Base-by-base conservation (phyloP, 1,140 invertebrate genomes). In the Onthophagus taurus region DNA sequence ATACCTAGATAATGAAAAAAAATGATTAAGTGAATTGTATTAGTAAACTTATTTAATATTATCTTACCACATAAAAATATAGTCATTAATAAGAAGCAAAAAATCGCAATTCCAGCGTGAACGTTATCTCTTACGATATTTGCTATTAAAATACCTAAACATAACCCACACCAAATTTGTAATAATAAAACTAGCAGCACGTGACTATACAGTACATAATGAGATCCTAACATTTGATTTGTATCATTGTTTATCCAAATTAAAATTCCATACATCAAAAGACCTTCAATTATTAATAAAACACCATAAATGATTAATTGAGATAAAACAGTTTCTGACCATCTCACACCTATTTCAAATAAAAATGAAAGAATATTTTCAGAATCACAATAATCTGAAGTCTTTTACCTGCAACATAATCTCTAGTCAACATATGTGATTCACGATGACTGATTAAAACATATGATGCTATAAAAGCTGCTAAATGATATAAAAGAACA, bases 1-100 rank as follows among this genome's bases (percentile, higher is more conserved):
- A 39, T 24, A 24, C 37, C 37, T 39, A 26, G 97, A 58, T 89
- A 96, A 65, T 99, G 96, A 96, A 89, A 94, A 68, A 90, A 95
- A 66, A 64, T 99, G 43, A 87, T 84, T 60, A 78, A n/a, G n/a
- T n/a, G n/a, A n/a, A n/a, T n/a, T n/a, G n/a, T n/a, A n/a, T n/a
- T n/a, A n/a, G n/a, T n/a, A n/a, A n/a, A n/a, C n/a, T n/a, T n/a
- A n/a, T n/a, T n/a, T n/a, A n/a, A n/a, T n/a, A n/a, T n/a, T n/a
- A n/a, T 23, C 36, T 33, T 46, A 46, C 45, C 45, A 33, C 45
- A 33, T 18, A 46, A 14, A 26, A 46, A 41, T 14, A 46, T 19
- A 13, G 36, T 33, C 2, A 18, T 13, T 16, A 17, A 29, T n/a
- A 46, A 31, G 13, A 13, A 46, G 24, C 36, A 39, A 14, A 41